phyloP scores from a whole-genome alignment of 2,797 vertebrate genomes.

The Pelobates cultripes region DNA sequence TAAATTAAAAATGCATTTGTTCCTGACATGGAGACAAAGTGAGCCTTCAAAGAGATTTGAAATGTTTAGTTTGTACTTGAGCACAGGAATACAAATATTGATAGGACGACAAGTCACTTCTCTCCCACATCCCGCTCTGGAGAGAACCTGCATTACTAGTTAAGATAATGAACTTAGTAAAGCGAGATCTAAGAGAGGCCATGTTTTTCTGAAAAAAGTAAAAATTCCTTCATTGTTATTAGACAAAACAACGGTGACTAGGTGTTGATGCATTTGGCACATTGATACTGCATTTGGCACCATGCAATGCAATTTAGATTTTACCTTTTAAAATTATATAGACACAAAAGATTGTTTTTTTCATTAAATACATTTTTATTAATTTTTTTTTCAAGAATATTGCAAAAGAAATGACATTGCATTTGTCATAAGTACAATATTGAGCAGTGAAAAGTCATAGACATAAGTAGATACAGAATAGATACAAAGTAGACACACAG shows the following conservation, averaged over 20 bases:
- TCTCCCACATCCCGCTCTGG: conserved; percentile 22
- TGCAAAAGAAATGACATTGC: too few species aligned
- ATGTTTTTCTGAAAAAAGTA: not conserved
- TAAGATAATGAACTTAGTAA: not conserved
- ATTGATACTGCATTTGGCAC: not conserved
- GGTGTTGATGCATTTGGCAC: not conserved
- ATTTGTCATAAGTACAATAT: too few species aligned
- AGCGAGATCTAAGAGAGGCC: not conserved
- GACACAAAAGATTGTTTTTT: too few species aligned
- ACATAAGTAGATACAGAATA: too few species aligned
- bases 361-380: too few species aligned
- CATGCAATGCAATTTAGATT: too few species aligned
- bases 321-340: too few species aligned
- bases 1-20: not conserved
- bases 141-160: not conserved
- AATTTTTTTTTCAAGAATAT: too few species aligned
- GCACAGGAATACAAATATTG: conserved; percentile 25
- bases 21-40: conserved; percentile 29
- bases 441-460: too few species aligned
- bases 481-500: too few species aligned
- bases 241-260: conserved; percentile 1
- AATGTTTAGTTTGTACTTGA: conserved; percentile 31
- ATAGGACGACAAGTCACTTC: conserved; percentile 12
- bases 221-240: not conserved
- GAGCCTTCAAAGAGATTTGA: conserved; percentile 34